A percentile compares a stretch with the other conserved stretches of the same genome.
Evolutionary conservation across 2,888 invertebrate genomes (phyloP).

Genomic region (Scaptomyza flava): DNA sequence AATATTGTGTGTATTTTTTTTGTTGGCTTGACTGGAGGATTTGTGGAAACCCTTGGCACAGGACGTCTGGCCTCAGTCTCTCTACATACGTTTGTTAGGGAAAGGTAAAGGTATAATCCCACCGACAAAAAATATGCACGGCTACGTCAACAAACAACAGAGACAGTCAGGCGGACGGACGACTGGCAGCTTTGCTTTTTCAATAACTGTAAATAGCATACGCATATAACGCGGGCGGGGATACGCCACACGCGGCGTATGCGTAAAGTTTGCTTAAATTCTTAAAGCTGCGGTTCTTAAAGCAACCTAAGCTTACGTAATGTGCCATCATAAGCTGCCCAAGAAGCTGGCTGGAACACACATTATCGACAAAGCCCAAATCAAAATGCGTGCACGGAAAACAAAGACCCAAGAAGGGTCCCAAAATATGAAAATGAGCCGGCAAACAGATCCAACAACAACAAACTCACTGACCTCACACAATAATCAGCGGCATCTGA

Average conservation of each 20-base stretch:
- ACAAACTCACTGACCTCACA: constrained; percentile 53
- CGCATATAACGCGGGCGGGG: background rate
- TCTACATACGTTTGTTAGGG: background rate
- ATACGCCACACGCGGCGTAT: constrained; percentile 47
- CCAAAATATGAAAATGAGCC: constrained; percentile 60
- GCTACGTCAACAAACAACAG: constrained; percentile 26
- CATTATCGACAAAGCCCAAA: constrained; percentile 59
- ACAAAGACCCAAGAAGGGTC: constrained; percentile 48
- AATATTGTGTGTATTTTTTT: constrained; percentile 1
- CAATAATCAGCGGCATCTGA: constrained; percentile 23
- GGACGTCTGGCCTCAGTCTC: constrained; percentile 10
- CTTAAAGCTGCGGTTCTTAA: constrained; percentile 36
- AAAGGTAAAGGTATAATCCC: constrained; percentile 13
- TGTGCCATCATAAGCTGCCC: no score
- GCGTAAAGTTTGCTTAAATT: constrained; percentile 9
- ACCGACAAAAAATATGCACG: constrained; percentile 20
- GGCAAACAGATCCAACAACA: constrained; percentile 12
- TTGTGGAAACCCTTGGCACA: constrained; percentile 23
- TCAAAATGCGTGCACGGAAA: constrained; percentile 53
- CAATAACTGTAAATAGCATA: constrained; percentile 48
- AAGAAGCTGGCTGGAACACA: constrained; percentile 32
- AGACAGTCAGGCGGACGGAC: constrained; percentile 26
- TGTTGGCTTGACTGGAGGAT: constrained; percentile 36
- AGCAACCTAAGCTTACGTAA: constrained; percentile 28
- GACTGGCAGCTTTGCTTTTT: constrained; percentile 36